These are phyloP conservation scores for Thymallus thymallus DNA, from an alignment of 2,113 vertebrate species.

Conservation along the genomic window DNA sequence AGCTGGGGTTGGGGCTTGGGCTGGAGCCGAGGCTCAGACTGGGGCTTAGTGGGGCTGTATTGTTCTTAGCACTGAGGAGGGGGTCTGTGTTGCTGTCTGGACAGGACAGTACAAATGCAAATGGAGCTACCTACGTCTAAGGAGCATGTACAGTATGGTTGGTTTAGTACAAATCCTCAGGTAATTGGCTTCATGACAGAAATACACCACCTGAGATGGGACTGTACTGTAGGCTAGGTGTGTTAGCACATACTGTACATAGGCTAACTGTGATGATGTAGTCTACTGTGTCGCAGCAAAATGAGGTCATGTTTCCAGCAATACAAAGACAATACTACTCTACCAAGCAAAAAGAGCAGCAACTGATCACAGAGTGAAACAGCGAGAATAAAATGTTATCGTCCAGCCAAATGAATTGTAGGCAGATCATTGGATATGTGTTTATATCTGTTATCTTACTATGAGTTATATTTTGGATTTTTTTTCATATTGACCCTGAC, in stretches of 20 bases:
- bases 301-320: no score
- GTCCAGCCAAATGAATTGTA: no score
- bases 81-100: background rate
- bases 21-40: background rate
- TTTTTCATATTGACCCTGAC: no score
- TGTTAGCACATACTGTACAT: conserved; percentile 24
- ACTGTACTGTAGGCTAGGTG: conserved; percentile 1
- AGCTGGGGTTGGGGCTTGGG: background rate
- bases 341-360: no score
- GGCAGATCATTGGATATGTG: no score
- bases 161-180: conserved; percentile 57
- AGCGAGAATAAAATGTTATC: no score
- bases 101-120: background rate
- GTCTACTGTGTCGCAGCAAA: no score
- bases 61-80: conserved; percentile 34
- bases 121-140: background rate
- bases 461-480: no score
- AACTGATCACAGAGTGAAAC: no score
- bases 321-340: no score
- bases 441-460: no score
- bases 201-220: conserved; percentile 17
- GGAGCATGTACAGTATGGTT: conserved; percentile 33
- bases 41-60: background rate
- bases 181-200: conserved; percentile 62
- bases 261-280: background rate